A percentile compares a stretch with the other conserved stretches of the same genome.
These are phyloP conservation scores for Trematomus bernacchii DNA, from an alignment of 2,797 vertebrate genomes.

Conservation along the genomic window DNA sequence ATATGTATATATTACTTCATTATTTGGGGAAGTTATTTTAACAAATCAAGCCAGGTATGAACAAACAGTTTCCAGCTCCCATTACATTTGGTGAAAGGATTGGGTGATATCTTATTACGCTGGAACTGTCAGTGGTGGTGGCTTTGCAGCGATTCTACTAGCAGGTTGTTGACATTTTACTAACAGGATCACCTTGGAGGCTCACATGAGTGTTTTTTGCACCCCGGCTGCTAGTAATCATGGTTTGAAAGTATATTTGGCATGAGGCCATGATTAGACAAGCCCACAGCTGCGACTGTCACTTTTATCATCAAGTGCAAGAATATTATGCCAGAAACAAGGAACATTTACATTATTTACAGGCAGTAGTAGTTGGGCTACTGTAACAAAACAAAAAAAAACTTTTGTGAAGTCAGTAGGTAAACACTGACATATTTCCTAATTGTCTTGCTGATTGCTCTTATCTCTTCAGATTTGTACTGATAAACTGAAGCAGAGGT, in stretches of 20 bases:
- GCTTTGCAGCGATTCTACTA: neutral
- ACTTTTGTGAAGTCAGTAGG: constrained; percentile 21
- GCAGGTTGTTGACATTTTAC: neutral
- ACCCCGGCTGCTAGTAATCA: neutral
- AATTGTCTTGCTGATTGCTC: constrained; percentile 1
- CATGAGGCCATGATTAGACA: constrained; percentile 8
- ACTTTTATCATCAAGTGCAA: neutral
- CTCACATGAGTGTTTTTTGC: neutral
- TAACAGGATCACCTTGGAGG: neutral
- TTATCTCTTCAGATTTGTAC: constrained; percentile 28
- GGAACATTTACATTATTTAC: neutral
- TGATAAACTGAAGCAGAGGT: constrained; percentile 38
- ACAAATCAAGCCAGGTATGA: neutral
- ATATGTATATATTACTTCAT: no score
- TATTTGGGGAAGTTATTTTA: neutral
- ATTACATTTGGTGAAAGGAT: neutral
- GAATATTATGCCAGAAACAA: neutral
- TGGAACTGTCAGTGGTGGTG: neutral
- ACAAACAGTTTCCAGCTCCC: neutral
- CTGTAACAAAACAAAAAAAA: constrained; percentile 22
- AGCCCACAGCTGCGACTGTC: constrained; percentile 1
- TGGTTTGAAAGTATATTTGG: neutral
- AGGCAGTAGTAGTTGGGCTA: neutral
- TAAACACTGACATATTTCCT: constrained; percentile 36
- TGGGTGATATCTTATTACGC: neutral